Conservation (phyloP, 2,113 vertebrate genomes). For the Columbina picui region DNA sequence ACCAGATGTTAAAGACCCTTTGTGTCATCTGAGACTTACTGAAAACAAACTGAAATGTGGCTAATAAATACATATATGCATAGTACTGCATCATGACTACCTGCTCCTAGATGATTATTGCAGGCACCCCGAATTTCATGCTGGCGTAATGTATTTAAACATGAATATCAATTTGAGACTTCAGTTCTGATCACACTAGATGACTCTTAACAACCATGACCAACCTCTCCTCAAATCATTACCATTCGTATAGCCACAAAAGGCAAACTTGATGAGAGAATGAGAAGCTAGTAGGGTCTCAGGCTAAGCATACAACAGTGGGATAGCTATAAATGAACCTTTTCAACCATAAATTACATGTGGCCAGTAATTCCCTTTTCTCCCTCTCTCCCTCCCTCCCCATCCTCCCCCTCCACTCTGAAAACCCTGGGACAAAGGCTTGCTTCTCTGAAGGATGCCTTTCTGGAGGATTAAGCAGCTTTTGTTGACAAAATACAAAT, state of each 20-base stretch:
- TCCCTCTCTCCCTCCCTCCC: constrained; percentile 34
- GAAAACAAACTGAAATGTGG: not conserved
- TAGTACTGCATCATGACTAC: not conserved
- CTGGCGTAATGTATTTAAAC: constrained; percentile 43
- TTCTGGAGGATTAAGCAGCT: constrained; percentile 82
- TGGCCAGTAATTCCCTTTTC: constrained; percentile 75
- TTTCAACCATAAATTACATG: constrained; percentile 80
- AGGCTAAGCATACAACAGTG: constrained; percentile 73
- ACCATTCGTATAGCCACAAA: constrained; percentile 70
- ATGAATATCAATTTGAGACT: constrained; percentile 59
- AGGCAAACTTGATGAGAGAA: constrained; percentile 73
- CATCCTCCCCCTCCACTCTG: constrained; percentile 53
- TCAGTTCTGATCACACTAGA: constrained; percentile 68
- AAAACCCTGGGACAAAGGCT: constrained; percentile 76
- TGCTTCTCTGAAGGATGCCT: constrained; percentile 76
- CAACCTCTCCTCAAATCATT: constrained; percentile 56
- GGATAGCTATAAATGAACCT: constrained; percentile 78
- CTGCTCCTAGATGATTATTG: not conserved
- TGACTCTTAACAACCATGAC: constrained; percentile 77
- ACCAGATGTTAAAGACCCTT: not conserved
- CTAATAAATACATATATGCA: not conserved
- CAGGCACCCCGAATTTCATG: constrained; percentile 15
- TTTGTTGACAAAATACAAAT: constrained; percentile 89
- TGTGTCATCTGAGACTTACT: not conserved
- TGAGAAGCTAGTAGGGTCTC: constrained; percentile 67